Conservation (phyloP, 2,888 invertebrate genomes). For the Tetropium fuscum region DNA sequence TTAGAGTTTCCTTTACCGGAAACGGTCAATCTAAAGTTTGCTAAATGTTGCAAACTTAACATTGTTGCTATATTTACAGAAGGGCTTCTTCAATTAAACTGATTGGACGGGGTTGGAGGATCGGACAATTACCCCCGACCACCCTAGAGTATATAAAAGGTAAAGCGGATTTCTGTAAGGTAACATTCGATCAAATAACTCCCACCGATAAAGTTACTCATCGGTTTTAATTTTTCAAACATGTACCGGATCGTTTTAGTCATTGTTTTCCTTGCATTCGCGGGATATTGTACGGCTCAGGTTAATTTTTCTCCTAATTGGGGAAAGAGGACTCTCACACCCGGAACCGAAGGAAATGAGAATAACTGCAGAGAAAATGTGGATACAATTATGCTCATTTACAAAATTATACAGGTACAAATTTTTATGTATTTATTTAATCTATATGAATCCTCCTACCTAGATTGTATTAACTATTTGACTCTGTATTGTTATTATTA, state of each 20-base stretch:
- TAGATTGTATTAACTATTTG: not conserved
- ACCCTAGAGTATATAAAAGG: slow-evolving; percentile 47
- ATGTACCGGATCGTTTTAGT: slow-evolving; percentile 40
- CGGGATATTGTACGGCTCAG: slow-evolving; percentile 57
- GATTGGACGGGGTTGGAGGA: slow-evolving; percentile 49
- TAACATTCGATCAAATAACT: slow-evolving; percentile 40
- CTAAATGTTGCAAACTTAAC: slow-evolving; percentile 39
- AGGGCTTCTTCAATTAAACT: slow-evolving; percentile 57
- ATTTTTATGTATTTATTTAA: too few species aligned
- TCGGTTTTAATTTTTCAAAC: slow-evolving; percentile 12
- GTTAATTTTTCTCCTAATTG: slow-evolving; percentile 63
- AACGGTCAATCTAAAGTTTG: slow-evolving; percentile 43
- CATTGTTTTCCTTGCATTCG: slow-evolving; percentile 47
- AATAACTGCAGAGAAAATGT: slow-evolving; percentile 68
- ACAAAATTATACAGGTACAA: slow-evolving; percentile 74
- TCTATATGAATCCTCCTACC: too few species aligned
- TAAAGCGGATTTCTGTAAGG: slow-evolving; percentile 30
- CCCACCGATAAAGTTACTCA: slow-evolving; percentile 32
- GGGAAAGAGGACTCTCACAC: slow-evolving; percentile 58
- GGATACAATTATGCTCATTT: slow-evolving; percentile 70
- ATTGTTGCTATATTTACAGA: slow-evolving; percentile 52
- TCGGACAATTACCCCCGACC: slow-evolving; percentile 32
- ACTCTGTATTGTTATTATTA: not conserved
- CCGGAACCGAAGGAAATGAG: slow-evolving; percentile 53
- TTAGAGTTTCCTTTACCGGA: slow-evolving; percentile 40